Base-by-base conservation (phyloP, 2,888 invertebrate species). In the Chaetoderma sp. region DNA sequence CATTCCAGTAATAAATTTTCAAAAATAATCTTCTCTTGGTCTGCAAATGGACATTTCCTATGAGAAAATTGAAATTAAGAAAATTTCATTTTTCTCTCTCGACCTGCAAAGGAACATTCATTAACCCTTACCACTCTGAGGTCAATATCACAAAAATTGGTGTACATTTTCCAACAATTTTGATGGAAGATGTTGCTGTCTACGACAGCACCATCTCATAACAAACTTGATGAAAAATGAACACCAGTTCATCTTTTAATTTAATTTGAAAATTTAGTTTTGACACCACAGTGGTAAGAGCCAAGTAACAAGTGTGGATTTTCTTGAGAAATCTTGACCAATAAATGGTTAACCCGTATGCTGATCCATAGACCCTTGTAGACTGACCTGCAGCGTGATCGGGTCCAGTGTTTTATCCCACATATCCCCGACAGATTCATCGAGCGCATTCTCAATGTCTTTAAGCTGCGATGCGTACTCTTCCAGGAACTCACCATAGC, bases 371-470 rank as follows among this genome's bases (percentile, higher is more conserved):
- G 10, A 36, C n/a, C 10, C 39, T n/a, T 36, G 39, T 36, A 36
- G 10, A 36, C 10, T 18, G 73, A 87, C 87, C 81, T 86, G 83
- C 23, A 87, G 73, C 16, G 84, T 71, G 32, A 87, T 80, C 8
- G 87, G 87, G 72, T 87, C 87, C 32, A 87, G 76, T 2, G 84
- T 83, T 73, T 85, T 77, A 66, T 87, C 86, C 86, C 87, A 87
- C 16, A 83, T 75, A 73, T 87, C 85, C 56, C 83, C 82, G 44
- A 86, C 81, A 49, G 82, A 82, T 65, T 87, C 86, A 67, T 85
- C 85, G 64, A 87, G 66, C n/a, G 87, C 86, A 78, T 85, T 85
- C 73, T 87, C 87, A 57, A 87, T 86, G 25, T 82, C 86, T 68
- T 81, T 80, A 56, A 87, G 73, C 73, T 87, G 86, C 28, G 76